Conservation (phyloP, 2,797 vertebrate genomes). For the Anisognathus igniventris region DNA sequence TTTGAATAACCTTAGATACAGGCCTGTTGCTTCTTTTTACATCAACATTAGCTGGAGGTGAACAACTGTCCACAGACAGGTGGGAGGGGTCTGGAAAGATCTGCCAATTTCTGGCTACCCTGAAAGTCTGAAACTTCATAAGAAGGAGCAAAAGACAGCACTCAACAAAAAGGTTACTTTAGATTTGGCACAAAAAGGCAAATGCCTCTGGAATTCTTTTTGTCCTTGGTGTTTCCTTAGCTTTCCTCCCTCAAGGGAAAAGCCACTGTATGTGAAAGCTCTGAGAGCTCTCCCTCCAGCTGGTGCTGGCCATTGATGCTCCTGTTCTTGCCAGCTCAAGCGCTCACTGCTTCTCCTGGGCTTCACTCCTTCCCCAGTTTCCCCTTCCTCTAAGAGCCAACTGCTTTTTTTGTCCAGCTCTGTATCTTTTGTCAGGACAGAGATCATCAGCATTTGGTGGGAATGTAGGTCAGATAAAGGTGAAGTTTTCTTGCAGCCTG, state of each 20-base stretch:
- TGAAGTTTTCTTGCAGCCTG: slow-evolving; percentile 35
- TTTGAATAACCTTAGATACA: neutral
- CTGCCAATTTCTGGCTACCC: neutral
- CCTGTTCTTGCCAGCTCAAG: slow-evolving; percentile 35
- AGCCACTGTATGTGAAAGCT: slow-evolving; percentile 34
- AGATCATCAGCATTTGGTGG: slow-evolving; percentile 1
- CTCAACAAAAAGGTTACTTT: slow-evolving; percentile 35
- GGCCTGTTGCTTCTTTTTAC: neutral
- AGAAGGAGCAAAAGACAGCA: neutral
- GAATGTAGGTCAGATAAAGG: slow-evolving; percentile 46
- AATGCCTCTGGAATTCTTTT: slow-evolving; percentile 62
- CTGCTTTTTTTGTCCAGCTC: neutral
- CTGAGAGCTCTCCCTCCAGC: slow-evolving; percentile 44
- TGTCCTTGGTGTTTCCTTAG: neutral
- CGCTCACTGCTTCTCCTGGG: neutral
- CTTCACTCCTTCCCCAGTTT: slow-evolving; percentile 22
- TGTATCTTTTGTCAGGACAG: neutral
- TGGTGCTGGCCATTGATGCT: slow-evolving; percentile 51
- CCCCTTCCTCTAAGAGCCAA: slow-evolving; percentile 12
- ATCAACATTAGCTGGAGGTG: neutral
- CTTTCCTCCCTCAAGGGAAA: slow-evolving; percentile 33
- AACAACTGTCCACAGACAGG: neutral
- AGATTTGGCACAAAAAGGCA: slow-evolving; percentile 48
- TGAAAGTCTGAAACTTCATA: slow-evolving; percentile 10
- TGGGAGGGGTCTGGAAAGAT: neutral